Percentiles rank a stretch among this genome's conserved stretches.
phyloP scores from a whole-genome alignment of 2,888 invertebrate species.

The Epirrhoe tristata region DNA sequence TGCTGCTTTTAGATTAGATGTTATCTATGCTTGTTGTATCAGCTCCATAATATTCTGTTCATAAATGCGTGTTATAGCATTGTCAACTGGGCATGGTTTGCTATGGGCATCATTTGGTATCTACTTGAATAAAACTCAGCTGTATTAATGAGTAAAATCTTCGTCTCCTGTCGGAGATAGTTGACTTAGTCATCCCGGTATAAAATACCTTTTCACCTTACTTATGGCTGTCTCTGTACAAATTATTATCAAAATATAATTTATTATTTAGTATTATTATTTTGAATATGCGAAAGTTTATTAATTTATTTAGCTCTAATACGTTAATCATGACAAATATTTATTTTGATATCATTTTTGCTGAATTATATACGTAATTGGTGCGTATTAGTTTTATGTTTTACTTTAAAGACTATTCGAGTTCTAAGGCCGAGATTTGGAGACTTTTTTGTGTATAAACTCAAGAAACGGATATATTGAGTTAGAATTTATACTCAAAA shows the following conservation, averaged over 20 bases:
- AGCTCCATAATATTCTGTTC: constrained; percentile 1
- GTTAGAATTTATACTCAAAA: constrained; percentile 7
- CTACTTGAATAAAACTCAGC: constrained; percentile 13
- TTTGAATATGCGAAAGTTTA: constrained; percentile 57
- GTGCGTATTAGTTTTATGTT: constrained; percentile 63
- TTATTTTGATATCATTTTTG: constrained; percentile 67
- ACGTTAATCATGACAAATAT: constrained; percentile 82
- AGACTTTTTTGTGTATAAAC: constrained; percentile 2
- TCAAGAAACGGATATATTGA: not conserved
- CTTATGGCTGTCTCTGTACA: constrained; percentile 75
- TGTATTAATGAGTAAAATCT: constrained; percentile 5
- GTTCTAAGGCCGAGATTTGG: constrained; percentile 10
- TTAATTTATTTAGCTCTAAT: constrained; percentile 67
- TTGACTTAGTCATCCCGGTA: constrained; percentile 62
- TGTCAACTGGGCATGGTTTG: not conserved
- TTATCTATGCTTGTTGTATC: constrained; percentile 5
- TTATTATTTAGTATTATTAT: constrained; percentile 77
- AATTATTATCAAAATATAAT: constrained; percentile 55
- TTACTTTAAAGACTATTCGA: constrained; percentile 16
- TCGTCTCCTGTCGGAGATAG: constrained; percentile 16
- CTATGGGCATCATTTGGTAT: constrained; percentile 1
- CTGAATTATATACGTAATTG: constrained; percentile 55
- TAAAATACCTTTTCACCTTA: constrained; percentile 61
- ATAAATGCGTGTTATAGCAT: constrained; percentile 11
- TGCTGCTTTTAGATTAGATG: constrained; percentile 12